Evolutionary conservation across 2,888 invertebrate genomes (phyloP).

Genomic region (Actias luna): DNA sequence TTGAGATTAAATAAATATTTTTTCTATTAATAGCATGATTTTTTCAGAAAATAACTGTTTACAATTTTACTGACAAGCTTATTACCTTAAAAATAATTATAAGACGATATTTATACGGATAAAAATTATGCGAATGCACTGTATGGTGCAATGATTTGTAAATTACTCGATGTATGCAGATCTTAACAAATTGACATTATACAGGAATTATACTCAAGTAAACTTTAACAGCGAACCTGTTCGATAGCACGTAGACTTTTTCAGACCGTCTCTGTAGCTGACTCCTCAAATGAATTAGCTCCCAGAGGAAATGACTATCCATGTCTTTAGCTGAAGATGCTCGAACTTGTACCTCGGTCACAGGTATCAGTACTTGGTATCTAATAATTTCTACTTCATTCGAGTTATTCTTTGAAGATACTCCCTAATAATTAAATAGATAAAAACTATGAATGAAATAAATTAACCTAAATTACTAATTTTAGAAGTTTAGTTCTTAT

Average conservation of each 20-base stretch:
- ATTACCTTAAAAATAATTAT: too few species aligned
- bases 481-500: too few species aligned
- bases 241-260: slow-evolving; percentile 97
- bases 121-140: too few species aligned
- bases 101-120: too few species aligned
- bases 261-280: slow-evolving; percentile 96
- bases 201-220: not conserved
- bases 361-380: slow-evolving; percentile 97
- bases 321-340: slow-evolving; percentile 96
- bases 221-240: slow-evolving; percentile 83
- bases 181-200: not conserved
- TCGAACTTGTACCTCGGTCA: slow-evolving; percentile 98
- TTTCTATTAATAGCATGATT: too few species aligned
- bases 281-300: slow-evolving; percentile 96
- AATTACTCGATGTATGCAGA: not conserved
- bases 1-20: too few species aligned
- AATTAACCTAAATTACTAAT: not conserved
- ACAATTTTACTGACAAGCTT: too few species aligned
- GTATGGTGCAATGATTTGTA: too few species aligned
- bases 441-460: too few species aligned
- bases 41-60: too few species aligned
- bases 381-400: slow-evolving; percentile 97
- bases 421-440: slow-evolving; percentile 83
- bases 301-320: slow-evolving; percentile 98
- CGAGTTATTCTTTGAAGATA: slow-evolving; percentile 91